These are phyloP conservation scores for Neoaliturus tenellus DNA, from an alignment of 2,888 invertebrate genomes.

Conservation along the genomic window DNA sequence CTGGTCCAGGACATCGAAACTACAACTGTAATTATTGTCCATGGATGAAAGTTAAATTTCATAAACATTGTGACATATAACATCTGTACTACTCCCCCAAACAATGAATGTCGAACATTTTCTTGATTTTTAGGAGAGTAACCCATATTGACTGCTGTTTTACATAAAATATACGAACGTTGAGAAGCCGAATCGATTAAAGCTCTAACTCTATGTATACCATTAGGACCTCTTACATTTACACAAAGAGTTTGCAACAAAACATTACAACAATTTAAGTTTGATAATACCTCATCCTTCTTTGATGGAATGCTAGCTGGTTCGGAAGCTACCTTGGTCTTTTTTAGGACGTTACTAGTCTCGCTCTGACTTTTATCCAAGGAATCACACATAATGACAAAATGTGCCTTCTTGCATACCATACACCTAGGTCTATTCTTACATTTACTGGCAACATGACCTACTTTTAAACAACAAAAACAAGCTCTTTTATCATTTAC, in stretches of 20 bases:
- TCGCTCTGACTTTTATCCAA: too few relatives aligned
- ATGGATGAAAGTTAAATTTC: neutral
- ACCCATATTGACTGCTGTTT: neutral
- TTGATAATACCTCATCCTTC: too few relatives aligned
- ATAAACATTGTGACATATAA: neutral
- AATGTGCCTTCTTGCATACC: too few relatives aligned
- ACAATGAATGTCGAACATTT: slow-evolving; percentile 5
- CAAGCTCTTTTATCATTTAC: too few relatives aligned
- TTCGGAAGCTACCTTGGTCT: too few relatives aligned
- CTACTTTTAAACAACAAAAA: too few relatives aligned
- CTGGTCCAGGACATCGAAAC: neutral
- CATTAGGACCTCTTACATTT: neutral
- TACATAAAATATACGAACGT: slow-evolving; percentile 8
- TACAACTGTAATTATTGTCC: neutral
- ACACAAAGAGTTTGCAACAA: neutral
- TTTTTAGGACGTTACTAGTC: too few relatives aligned
- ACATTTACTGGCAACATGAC: too few relatives aligned
- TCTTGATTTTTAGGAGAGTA: neutral
- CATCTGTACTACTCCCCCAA: neutral
- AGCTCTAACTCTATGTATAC: neutral
- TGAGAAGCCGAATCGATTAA: neutral
- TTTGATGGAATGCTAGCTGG: too few relatives aligned
- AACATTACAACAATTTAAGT: too few relatives aligned
- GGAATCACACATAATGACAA: too few relatives aligned
- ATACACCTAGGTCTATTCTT: too few relatives aligned